Conservation (phyloP, 2,113 vertebrate species). For the Silurus glanis region DNA sequence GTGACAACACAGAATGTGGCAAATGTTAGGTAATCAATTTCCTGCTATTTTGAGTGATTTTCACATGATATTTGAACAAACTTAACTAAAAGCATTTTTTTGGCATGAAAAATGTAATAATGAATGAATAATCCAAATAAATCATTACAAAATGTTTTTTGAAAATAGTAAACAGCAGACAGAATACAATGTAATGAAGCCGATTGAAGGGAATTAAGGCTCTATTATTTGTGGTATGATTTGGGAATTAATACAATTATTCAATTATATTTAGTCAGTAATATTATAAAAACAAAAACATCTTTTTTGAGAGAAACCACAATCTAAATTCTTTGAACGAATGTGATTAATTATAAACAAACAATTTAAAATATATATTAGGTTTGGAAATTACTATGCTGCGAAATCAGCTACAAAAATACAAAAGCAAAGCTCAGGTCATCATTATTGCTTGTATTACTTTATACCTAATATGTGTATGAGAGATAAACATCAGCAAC, state of each 20-base stretch:
- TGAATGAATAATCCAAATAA: no score
- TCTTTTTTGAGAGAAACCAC: no score
- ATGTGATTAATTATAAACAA: not conserved
- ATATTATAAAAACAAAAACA: not conserved
- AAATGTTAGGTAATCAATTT: not conserved
- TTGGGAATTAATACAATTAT: not conserved
- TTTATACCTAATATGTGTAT: not conserved
- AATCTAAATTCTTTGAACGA: not conserved
- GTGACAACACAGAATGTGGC: not conserved
- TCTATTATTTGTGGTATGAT: not conserved
- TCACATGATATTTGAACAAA: constrained; percentile 2
- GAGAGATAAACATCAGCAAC: not conserved
- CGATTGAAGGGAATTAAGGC: no score
- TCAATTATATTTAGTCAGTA: not conserved
- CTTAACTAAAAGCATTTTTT: not conserved
- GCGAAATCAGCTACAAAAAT: not conserved
- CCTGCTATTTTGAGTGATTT: not conserved
- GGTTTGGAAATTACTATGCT: no score
- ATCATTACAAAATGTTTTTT: not conserved
- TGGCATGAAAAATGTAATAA: no score
- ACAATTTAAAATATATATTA: not conserved
- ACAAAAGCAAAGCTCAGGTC: no score
- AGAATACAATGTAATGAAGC: no score
- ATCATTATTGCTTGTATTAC: not conserved
- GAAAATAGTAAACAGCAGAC: no score